Percentiles rank a stretch among this genome's conserved stretches.
phyloP scores from a whole-genome alignment of 2,113 vertebrate species.

The Trochalopteron elliotii region DNA sequence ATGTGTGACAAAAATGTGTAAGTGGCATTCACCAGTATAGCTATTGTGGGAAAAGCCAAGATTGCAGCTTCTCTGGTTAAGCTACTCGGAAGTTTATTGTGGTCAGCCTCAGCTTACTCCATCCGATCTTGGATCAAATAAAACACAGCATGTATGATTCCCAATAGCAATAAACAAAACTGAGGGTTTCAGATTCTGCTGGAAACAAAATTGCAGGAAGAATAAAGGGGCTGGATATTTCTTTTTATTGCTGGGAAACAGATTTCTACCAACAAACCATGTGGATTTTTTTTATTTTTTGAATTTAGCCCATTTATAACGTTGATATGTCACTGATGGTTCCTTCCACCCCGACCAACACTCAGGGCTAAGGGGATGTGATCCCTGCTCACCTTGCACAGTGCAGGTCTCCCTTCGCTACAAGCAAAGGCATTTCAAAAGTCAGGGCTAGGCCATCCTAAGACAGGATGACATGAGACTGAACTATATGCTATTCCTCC shows the following conservation, averaged over 20 bases:
- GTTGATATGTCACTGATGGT: fast-evolving
- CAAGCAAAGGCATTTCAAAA: background rate
- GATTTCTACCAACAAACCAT: background rate
- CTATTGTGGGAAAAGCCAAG: conserved; percentile 25
- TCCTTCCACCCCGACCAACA: background rate
- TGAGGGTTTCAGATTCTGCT: background rate
- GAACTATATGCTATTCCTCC: fast-evolving
- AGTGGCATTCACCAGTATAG: conserved; percentile 8
- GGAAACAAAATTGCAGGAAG: background rate
- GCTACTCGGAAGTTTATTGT: background rate
- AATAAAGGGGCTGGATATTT: background rate
- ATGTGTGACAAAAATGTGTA: conserved; percentile 59
- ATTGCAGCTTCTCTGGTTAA: background rate
- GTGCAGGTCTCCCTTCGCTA: background rate
- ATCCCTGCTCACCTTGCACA: background rate
- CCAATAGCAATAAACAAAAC: conserved; percentile 12
- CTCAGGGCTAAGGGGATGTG: background rate
- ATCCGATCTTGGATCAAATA: background rate
- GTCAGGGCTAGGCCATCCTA: background rate
- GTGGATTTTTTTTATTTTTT: background rate
- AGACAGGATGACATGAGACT: background rate
- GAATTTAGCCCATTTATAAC: background rate
- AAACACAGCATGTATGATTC: background rate
- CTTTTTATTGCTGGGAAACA: background rate
- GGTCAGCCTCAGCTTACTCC: conserved; percentile 4